Evolutionary conservation across 2,113 vertebrate genomes (phyloP).

Genomic region (Romanogobio albipinnatus): DNA sequence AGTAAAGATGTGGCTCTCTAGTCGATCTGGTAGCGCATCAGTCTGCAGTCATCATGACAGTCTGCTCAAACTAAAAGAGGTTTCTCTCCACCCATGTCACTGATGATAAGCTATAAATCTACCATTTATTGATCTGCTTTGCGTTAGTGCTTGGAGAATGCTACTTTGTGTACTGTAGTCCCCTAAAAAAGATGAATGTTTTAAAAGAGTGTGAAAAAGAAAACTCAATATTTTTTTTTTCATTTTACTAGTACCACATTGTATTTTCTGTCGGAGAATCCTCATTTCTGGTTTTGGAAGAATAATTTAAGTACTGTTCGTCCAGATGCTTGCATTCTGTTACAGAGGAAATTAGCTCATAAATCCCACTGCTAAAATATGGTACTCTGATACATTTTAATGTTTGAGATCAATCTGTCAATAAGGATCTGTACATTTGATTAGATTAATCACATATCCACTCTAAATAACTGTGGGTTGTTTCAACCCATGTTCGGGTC

Average conservation of each 20-base stretch:
- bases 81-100: slow-evolving; percentile 67
- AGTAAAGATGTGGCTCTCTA: slow-evolving; percentile 70
- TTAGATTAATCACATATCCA: not conserved
- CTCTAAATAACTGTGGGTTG: too few relatives aligned
- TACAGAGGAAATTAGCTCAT: slow-evolving; percentile 46
- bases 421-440: slow-evolving; percentile 4
- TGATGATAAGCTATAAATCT: slow-evolving; percentile 66
- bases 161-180: slow-evolving; percentile 14
- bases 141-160: slow-evolving; percentile 48
- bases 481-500: too few relatives aligned
- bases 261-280: slow-evolving; percentile 6
- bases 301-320: slow-evolving; percentile 60
- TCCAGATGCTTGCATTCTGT: slow-evolving; percentile 57
- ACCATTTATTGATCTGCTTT: slow-evolving; percentile 63
- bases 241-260: not conserved
- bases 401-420: slow-evolving; percentile 41
- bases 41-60: slow-evolving; percentile 49
- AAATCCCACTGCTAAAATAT: slow-evolving; percentile 49
- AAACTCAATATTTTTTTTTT: not conserved
- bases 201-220: slow-evolving; percentile 48
- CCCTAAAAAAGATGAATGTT: slow-evolving; percentile 34
- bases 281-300: slow-evolving; percentile 41
- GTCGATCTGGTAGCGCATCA: slow-evolving; percentile 71
- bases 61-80: slow-evolving; percentile 69
- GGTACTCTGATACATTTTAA: slow-evolving; percentile 37